Conservation (phyloP, 2,113 vertebrate species). For the Willisornis vidua region DNA sequence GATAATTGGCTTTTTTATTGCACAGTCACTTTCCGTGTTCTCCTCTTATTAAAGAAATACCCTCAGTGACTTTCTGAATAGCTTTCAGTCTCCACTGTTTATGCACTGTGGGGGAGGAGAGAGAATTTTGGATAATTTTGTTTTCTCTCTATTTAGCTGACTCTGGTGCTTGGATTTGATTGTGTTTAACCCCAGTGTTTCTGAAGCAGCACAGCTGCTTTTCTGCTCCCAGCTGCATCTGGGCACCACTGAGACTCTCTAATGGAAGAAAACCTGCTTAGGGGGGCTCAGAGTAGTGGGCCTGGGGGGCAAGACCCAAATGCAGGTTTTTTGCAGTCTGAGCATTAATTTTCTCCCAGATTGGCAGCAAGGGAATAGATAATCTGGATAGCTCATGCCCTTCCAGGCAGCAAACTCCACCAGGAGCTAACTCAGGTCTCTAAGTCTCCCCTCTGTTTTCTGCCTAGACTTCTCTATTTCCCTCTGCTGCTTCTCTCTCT, state of each 20-base stretch:
- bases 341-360: neutral
- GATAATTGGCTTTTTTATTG: slow-evolving; percentile 40
- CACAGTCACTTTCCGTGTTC: neutral
- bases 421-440: neutral
- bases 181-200: slow-evolving; percentile 14
- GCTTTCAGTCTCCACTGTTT: slow-evolving; percentile 38
- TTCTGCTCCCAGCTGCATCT: neutral
- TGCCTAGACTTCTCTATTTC: neutral
- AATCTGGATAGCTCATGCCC: neutral
- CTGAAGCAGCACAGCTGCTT: slow-evolving; percentile 16
- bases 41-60: slow-evolving; percentile 30
- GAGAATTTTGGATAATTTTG: slow-evolving; percentile 36
- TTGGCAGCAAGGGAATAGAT: neutral
- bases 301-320: neutral
- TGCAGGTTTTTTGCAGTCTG: neutral
- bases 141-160: slow-evolving; percentile 45
- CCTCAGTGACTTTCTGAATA: slow-evolving; percentile 15
- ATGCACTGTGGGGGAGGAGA: slow-evolving; percentile 22
- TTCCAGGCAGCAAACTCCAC: neutral
- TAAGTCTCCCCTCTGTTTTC: slow-evolving; percentile 2
- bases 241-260: neutral
- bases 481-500: slow-evolving; percentile 27
- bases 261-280: neutral
- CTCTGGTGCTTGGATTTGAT: neutral
- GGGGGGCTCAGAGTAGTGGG: neutral